A percentile compares a stretch with the other conserved stretches of the same genome.
Evolutionary conservation across 2,113 vertebrate genomes (phyloP).

Genomic region (Bufo gargarizans): DNA sequence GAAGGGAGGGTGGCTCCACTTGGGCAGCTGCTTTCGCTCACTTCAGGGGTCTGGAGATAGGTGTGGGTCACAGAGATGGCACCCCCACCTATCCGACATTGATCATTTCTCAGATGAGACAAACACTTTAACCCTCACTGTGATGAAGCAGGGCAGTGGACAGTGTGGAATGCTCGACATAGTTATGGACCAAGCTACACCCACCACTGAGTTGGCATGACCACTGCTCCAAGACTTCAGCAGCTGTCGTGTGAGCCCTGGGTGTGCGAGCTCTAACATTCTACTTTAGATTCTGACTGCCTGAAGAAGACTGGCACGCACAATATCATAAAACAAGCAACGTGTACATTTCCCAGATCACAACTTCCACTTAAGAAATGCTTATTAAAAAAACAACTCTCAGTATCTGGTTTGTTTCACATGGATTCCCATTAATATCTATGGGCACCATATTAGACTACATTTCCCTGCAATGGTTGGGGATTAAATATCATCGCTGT

Average conservation of each 20-base stretch:
- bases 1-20: no score
- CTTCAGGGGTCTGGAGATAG: no score
- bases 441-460: no score
- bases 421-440: no score
- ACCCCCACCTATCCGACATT: no score
- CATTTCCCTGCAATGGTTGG: no score
- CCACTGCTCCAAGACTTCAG: not conserved
- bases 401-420: not conserved
- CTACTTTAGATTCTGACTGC: not conserved
- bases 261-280: not conserved
- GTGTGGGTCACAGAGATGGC: no score
- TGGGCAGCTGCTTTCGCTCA: no score
- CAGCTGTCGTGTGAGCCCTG: not conserved
- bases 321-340: not conserved
- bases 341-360: not conserved
- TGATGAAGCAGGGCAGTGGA: not conserved
- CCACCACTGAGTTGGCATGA: conserved; percentile 1
- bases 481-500: no score
- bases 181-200: not conserved
- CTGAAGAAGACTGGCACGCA: not conserved
- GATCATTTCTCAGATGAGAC: no score
- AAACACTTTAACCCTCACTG: not conserved
- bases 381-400: not conserved
- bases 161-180: not conserved
- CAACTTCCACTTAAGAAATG: not conserved